Evolutionary conservation across 2,797 vertebrate species (phyloP), one percentile per base, ranked within the genome.

Genomic region (Loriculus beryllinus): DNA sequence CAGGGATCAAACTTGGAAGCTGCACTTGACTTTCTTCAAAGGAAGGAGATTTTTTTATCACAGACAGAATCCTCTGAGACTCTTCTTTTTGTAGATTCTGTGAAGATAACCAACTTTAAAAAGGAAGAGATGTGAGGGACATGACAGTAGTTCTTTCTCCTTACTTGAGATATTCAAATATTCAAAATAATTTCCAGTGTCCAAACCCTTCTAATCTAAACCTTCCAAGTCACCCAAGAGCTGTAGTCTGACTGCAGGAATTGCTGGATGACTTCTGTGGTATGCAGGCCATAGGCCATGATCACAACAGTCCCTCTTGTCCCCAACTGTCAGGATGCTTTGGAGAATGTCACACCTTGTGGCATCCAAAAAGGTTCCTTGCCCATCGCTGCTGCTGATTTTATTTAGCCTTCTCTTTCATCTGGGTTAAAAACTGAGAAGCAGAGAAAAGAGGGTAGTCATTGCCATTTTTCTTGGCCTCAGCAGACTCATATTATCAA

Each of bases 381-480:
- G 71, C 28, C 12, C 67, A 21, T 45, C 64, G 25, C 26, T 74
- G 21, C 39, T 76, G 21, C 47, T 71, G 71, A 52, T 64, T 86
- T 11, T 76, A 19, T 6, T 67, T 67, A 57, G 31, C 54, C 31
- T 67, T 93, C 33, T 63, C 48, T 87, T 89, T 80, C 26, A 48
- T 85, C 51, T 77, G 40, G 12, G 16, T 70, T 37, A 91, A 77
- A 94, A 95, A n/a, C 23, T 35, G 26, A 16, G 43, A 67, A 79
- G 51, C 33, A 70, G 56, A 67, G 63, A 60, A 64, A 91, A 45
- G 22, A 78, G 23, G 33, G 14, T 83, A 83, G 29, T 56, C 16
- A 42, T 65, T 86, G 43, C 52, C n/a, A 54, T 80, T 95, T 95
- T 91, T 88, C 56, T 94, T 94, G 86, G 74, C 70, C 67, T 87